Evolutionary conservation across 2,888 invertebrate species (phyloP).

Genomic region (Odontothrips loti): DNA sequence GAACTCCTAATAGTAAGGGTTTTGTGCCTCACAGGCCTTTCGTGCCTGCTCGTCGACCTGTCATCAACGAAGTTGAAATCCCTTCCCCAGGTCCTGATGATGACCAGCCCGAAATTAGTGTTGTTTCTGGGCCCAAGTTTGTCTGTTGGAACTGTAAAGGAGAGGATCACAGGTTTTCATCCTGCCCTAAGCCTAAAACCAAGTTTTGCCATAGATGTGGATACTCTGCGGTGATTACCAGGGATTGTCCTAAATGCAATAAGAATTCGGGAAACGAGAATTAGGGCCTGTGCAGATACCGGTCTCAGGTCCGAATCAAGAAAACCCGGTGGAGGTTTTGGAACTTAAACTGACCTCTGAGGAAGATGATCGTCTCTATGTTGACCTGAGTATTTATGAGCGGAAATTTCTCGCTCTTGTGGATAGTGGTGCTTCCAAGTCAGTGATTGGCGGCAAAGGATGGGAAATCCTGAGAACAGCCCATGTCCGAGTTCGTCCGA

Average conservation of each 20-base stretch:
- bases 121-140: background rate
- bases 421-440: conserved; percentile 11
- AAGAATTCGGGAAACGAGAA: background rate
- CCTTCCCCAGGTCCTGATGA: background rate
- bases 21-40: background rate
- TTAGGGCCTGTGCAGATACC: background rate
- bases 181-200: background rate
- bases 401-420: background rate
- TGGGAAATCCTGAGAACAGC: background rate
- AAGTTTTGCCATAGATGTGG: background rate
- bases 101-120: background rate
- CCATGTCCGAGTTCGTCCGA: background rate
- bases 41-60: background rate
- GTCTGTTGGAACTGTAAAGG: background rate
- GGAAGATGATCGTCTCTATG: conserved; percentile 27
- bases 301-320: background rate
- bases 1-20: background rate
- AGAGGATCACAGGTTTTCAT: background rate
- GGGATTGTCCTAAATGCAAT: background rate
- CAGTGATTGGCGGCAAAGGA: conserved; percentile 18
- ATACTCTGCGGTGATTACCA: background rate
- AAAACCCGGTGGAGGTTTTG: conserved; percentile 24
- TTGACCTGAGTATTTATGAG: conserved; percentile 7
- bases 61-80: background rate
- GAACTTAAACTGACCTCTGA: background rate